phyloP scores from a whole-genome alignment of 2,888 invertebrate genomes.

The Scaptodrosophila latifasciaeformis region DNA sequence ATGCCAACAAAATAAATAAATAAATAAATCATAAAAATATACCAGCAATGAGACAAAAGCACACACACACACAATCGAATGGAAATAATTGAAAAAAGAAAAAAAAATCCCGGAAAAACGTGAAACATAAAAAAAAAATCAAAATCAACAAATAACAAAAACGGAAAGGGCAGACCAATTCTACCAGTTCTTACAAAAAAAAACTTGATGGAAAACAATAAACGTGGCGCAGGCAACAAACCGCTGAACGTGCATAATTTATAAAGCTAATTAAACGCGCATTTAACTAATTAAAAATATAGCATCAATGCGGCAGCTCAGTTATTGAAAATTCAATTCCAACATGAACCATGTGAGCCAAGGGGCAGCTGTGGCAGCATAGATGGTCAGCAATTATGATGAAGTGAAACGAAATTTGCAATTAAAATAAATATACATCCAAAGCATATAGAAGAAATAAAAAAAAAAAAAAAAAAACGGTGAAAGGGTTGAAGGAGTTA shows the following conservation, averaged over 20 bases:
- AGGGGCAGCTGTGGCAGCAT: slow-evolving; percentile 8
- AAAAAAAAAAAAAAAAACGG: not conserved
- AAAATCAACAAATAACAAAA: slow-evolving; percentile 6
- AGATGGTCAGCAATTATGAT: slow-evolving; percentile 43
- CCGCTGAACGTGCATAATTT: slow-evolving; percentile 68
- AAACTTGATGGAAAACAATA: slow-evolving; percentile 11
- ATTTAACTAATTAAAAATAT: slow-evolving; percentile 67
- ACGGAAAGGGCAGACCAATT: slow-evolving; percentile 15
- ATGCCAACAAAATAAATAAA: slow-evolving; percentile 36
- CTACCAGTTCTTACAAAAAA: slow-evolving; percentile 13
- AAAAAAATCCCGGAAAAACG: slow-evolving; percentile 23
- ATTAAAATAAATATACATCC: slow-evolving; percentile 30
- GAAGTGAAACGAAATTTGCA: slow-evolving; percentile 45
- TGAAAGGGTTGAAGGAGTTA: not conserved
- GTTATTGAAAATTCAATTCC: slow-evolving; percentile 68
- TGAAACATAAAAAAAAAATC: slow-evolving; percentile 5
- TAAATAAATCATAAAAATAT: slow-evolving; percentile 54
- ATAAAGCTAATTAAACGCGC: slow-evolving; percentile 69
- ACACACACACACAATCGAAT: slow-evolving; percentile 47
- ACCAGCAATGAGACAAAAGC: slow-evolving; percentile 14
- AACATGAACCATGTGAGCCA: too few species aligned
- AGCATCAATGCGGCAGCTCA: slow-evolving; percentile 43
- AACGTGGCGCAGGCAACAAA: slow-evolving; percentile 40
- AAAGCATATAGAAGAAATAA: not conserved
- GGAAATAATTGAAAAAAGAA: slow-evolving; percentile 46